Evolutionary conservation across 2,888 invertebrate species (phyloP).

Genomic region (Tenthredo notha): DNA sequence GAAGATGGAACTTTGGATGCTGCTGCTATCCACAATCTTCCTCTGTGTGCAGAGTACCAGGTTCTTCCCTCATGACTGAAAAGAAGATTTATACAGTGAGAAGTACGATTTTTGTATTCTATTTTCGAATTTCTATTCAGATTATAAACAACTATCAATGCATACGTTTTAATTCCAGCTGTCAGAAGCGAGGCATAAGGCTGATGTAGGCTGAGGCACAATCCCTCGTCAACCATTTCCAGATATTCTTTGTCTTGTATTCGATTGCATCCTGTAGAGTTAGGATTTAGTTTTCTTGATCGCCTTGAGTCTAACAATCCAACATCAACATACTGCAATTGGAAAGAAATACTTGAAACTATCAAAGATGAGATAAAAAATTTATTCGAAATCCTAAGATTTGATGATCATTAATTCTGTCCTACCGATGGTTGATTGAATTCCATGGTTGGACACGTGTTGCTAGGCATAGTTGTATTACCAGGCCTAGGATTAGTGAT

Average conservation of each 20-base stretch:
- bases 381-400: background rate
- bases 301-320: constrained; percentile 49
- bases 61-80: constrained; percentile 94
- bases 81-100: constrained; percentile 54
- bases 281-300: constrained; percentile 49
- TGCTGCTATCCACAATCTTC: constrained; percentile 96
- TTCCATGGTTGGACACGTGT: constrained; percentile 66
- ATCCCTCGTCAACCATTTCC: constrained; percentile 92
- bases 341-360: constrained; percentile 46
- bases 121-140: background rate
- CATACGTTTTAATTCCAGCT: constrained; percentile 94
- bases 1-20: constrained; percentile 87
- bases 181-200: constrained; percentile 96
- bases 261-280: constrained; percentile 75
- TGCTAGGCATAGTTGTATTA: constrained; percentile 13
- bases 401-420: background rate
- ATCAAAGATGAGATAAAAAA: background rate
- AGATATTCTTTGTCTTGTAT: constrained; percentile 89
- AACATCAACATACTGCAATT: constrained; percentile 67
- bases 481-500: constrained; percentile 13
- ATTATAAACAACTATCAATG: background rate
- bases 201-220: constrained; percentile 96
- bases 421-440: constrained; percentile 68
- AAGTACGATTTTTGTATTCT: background rate
- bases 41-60: constrained; percentile 96